phyloP scores from a whole-genome alignment of 2,888 invertebrate species.

The Cataglyphis livida region DNA sequence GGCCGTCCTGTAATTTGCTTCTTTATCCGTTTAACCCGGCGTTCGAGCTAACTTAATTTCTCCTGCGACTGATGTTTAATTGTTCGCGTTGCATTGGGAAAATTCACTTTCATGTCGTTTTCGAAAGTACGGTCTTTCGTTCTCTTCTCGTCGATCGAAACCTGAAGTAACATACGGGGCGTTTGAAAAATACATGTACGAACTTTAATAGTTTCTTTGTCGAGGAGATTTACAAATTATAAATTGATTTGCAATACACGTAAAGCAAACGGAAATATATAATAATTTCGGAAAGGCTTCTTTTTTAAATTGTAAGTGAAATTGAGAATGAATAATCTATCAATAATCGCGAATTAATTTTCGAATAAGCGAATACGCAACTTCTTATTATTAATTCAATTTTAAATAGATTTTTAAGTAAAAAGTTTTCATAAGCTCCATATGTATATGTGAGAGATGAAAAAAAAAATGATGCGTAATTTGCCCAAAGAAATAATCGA shows the following conservation, averaged over 20 bases:
- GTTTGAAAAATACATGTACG: neutral
- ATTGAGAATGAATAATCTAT: neutral
- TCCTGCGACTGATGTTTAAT: conserved; percentile 40
- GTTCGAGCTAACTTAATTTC: conserved; percentile 21
- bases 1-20: conserved; percentile 39
- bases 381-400: neutral
- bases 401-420: neutral
- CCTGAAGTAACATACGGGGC: neutral
- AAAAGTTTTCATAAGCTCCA: neutral
- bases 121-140: conserved; percentile 7
- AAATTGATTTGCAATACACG: neutral
- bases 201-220: neutral
- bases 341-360: neutral
- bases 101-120: conserved; percentile 25
- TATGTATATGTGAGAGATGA: neutral
- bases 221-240: neutral
- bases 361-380: neutral
- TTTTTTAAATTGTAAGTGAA: neutral
- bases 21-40: conserved; percentile 37
- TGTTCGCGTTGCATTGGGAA: conserved; percentile 21
- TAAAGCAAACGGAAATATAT: neutral
- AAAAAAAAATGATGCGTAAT: neutral
- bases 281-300: neutral
- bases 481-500: neutral
- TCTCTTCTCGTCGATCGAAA: conserved; percentile 11